phyloP scores from a whole-genome alignment of 1,140 invertebrate species.

The Diploscapter pachys region DNA sequence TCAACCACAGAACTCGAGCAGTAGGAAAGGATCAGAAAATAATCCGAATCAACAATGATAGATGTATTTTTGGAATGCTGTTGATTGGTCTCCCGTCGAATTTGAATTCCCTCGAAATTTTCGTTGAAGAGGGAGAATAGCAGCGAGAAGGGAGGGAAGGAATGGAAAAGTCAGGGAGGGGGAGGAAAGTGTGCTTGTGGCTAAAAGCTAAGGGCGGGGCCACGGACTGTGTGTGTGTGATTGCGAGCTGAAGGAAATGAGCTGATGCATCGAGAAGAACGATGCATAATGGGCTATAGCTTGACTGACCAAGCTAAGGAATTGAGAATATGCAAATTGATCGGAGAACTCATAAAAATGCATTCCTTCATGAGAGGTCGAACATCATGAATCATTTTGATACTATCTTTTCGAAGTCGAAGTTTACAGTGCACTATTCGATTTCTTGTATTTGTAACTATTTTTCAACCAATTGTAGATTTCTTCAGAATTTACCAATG shows the following conservation, averaged over 20 bases:
- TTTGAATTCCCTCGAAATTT: neutral
- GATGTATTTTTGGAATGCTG: neutral
- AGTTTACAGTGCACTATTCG: too few species aligned
- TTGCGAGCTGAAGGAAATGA: neutral
- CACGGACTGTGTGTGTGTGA: neutral
- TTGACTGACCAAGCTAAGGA: too few species aligned
- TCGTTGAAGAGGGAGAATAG: neutral
- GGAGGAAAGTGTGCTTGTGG: neutral
- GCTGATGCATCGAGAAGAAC: neutral
- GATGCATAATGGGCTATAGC: neutral
- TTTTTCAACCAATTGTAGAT: too few species aligned
- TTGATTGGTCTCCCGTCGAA: too few species aligned
- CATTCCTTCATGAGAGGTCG: neutral
- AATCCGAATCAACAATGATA: neutral
- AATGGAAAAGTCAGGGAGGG: neutral
- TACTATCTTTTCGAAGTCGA: neutral
- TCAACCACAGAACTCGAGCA: neutral
- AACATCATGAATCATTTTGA: constrained; percentile 3
- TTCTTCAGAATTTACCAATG: too few species aligned
- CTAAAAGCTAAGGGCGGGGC: neutral
- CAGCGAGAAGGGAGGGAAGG: neutral
- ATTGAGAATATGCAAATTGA: too few species aligned
- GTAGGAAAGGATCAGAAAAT: neutral
- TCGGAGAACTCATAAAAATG: neutral
- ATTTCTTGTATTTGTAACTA: too few species aligned